Conservation (phyloP, 2,888 invertebrate genomes). For the Morpho helenor region DNA sequence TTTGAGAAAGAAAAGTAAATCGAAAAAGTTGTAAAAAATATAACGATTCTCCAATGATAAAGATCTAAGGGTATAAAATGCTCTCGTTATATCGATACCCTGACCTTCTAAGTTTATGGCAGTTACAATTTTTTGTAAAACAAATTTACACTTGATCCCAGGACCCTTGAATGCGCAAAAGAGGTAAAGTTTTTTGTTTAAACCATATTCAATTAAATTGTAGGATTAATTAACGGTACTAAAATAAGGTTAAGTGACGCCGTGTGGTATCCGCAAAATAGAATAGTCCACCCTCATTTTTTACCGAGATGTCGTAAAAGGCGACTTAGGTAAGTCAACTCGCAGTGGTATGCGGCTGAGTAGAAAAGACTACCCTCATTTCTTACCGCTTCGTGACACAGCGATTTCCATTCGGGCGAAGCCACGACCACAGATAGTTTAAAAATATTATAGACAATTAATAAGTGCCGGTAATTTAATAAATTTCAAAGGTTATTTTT, state of each 20-base stretch:
- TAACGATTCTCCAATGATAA: constrained; percentile 7
- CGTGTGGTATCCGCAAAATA: too few species aligned
- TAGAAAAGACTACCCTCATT: too few species aligned
- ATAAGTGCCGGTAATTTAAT: too few species aligned
- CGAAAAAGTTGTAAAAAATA: constrained; percentile 7
- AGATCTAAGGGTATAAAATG: constrained; percentile 8
- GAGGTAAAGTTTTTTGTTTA: constrained; percentile 18
- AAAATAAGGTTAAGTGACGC: not conserved
- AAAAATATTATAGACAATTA: not conserved
- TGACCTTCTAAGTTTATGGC: constrained; percentile 6
- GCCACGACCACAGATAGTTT: not conserved
- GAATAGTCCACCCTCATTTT: too few species aligned
- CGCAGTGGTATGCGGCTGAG: too few species aligned
- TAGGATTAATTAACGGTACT: constrained; percentile 1
- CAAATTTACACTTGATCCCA: constrained; percentile 17
- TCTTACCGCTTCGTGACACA: too few species aligned
- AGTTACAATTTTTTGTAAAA: constrained; percentile 5
- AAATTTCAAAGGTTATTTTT: too few species aligned
- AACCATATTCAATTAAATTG: constrained; percentile 18
- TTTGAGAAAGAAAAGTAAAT: constrained; percentile 7
- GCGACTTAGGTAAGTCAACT: too few species aligned
- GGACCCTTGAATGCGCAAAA: not conserved
- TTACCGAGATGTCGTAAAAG: too few species aligned
- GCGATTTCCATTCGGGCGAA: too few species aligned
- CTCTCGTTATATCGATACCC: not conserved